Evolutionary conservation across 2,888 invertebrate species (phyloP), one percentile per base, ranked within the genome.

Genomic region (Pterostichus madidus): DNA sequence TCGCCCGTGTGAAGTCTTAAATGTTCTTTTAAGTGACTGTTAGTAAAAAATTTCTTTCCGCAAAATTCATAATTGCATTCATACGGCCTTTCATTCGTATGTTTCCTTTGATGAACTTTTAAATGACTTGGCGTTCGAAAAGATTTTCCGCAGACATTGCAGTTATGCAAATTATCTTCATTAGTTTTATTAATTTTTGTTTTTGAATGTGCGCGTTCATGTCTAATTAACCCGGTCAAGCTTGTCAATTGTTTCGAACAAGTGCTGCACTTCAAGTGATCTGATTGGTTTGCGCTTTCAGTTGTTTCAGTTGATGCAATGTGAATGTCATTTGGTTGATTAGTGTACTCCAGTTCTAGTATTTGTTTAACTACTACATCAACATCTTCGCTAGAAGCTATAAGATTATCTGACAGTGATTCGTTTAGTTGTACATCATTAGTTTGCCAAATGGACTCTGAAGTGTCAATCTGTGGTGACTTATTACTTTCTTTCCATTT

Each of bases 1-100:
- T 82, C 84, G 2, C 76, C 78, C 7, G 80, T 83, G 78, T 86
- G 86, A 31, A 84, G 35, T 8, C 79, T 75, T 13, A 83, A 49
- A 80, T 86, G 86, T 73, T 85, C 85, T 64, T 85, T 82, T 7
- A 86, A 61, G 49, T 85, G 83, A 11, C 83, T 84, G 56, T 84
- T 84, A 6, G 83, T 71, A 15, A 56, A 76, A 84, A 86, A 86
- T 39, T 71, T 35, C 77, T 85, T 85, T 6, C 84, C 84, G 77
- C 86, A 86, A 53, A 84, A 53, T 11, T 71, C 68, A 44, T 77
- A 77, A 13, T 84, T 80, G 39, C 86, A 86, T 13, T 24, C 17
- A 81, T 84, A 84, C 11, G 77, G 73, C 7, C 79, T 68, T 17
- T 84, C 82, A 11, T 78, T 78, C 11, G 52, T 73, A 52, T 84